Evolutionary conservation across 2,888 invertebrate species (phyloP).

Genomic region (Willowsia nigromaculata): DNA sequence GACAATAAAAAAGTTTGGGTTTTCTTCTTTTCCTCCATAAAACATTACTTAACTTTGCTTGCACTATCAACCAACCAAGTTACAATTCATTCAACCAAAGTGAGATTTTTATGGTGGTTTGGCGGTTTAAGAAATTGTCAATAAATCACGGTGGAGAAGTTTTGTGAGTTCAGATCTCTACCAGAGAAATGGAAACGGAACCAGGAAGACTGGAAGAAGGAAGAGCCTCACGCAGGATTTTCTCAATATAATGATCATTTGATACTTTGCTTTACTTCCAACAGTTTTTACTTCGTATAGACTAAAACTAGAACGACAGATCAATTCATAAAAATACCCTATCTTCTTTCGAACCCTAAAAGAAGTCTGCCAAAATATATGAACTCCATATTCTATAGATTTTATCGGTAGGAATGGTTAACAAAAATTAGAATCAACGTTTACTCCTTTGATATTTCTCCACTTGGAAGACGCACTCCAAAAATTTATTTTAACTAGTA

Average conservation of each 20-base stretch:
- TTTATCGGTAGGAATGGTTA: not conserved
- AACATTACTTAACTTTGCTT: not conserved
- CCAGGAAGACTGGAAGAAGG: not conserved
- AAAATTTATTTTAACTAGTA: too few relatives aligned
- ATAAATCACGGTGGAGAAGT: conserved; percentile 47
- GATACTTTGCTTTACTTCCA: not conserved
- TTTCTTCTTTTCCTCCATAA: not conserved
- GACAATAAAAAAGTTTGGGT: conserved; percentile 41
- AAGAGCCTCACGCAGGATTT: not conserved
- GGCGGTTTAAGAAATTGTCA: conserved; percentile 53
- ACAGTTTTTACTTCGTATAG: not conserved
- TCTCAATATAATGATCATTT: not conserved
- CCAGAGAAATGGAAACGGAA: not conserved
- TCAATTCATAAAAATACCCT: too few relatives aligned
- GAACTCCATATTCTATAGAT: too few relatives aligned
- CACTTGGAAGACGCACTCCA: too few relatives aligned
- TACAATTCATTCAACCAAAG: conserved; percentile 3
- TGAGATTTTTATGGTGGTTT: conserved; percentile 44
- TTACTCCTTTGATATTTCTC: not conserved
- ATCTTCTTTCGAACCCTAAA: too few relatives aligned
- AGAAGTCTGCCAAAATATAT: too few relatives aligned
- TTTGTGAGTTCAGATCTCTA: not conserved
- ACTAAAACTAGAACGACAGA: too few relatives aligned
- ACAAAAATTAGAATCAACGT: conserved; percentile 17
- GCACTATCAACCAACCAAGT: not conserved